phyloP scores from a whole-genome alignment of 2,888 invertebrate genomes.

The Chironomus tentans region DNA sequence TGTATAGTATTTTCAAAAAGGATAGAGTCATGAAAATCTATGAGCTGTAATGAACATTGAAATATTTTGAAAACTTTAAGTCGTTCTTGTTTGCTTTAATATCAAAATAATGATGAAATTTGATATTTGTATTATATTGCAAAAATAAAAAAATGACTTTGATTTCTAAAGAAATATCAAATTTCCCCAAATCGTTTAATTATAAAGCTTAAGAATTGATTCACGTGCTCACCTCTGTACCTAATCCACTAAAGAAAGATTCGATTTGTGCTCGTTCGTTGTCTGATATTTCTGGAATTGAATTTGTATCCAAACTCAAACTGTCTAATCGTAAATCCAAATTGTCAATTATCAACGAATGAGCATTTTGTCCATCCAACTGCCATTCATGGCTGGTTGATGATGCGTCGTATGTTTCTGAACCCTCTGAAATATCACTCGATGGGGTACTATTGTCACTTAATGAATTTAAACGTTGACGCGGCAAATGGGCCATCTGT shows the following conservation, averaged over 20 bases:
- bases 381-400: constrained; percentile 23
- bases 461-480: constrained; percentile 18
- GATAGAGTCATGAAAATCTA: no score
- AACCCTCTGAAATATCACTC: constrained; percentile 19
- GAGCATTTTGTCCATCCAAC: constrained; percentile 22
- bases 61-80: no score
- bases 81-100: no score
- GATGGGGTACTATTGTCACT: constrained; percentile 25
- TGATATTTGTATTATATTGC: no score
- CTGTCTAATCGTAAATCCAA: constrained; percentile 16
- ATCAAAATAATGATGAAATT: no score
- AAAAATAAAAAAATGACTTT: no score
- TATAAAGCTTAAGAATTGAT: no score
- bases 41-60: no score
- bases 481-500: constrained; percentile 26
- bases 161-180: no score
- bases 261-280: constrained; percentile 52
- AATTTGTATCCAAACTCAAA: constrained; percentile 22
- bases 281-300: constrained; percentile 19
- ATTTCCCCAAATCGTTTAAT: no score
- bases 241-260: constrained; percentile 56
- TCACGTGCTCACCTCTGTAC: constrained; percentile 47
- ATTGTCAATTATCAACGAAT: constrained; percentile 16
- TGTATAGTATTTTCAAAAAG: no score
- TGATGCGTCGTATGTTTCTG: constrained; percentile 22